Conservation (phyloP, 2,888 invertebrate species). For the Dione juno region DNA sequence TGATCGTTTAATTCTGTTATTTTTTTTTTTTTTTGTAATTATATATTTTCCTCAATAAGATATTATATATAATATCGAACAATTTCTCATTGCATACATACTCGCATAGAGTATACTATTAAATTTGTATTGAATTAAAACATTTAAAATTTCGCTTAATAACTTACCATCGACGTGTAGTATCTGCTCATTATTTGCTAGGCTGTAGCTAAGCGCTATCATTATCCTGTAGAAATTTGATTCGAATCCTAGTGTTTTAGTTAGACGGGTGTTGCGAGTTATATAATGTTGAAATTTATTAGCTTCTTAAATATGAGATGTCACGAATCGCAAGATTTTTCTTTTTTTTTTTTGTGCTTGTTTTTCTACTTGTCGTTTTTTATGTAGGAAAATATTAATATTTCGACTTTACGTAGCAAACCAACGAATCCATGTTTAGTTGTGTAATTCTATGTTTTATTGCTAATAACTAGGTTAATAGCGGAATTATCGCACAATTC, state of each 20-base stretch:
- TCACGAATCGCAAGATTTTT: neutral
- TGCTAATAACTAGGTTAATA: slow-evolving; percentile 11
- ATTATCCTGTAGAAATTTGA: slow-evolving; percentile 22
- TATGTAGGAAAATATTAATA: neutral
- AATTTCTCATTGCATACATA: too few relatives aligned
- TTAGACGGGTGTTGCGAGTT: neutral
- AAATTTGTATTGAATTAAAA: too few relatives aligned
- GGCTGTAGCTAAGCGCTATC: slow-evolving; percentile 16
- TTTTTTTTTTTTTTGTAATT: too few relatives aligned
- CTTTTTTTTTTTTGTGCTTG: slow-evolving; percentile 20
- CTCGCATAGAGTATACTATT: too few relatives aligned
- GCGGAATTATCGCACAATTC: slow-evolving; percentile 5
- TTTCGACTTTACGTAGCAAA: slow-evolving; percentile 6
- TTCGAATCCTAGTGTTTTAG: slow-evolving; percentile 12
- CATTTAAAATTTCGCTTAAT: too few relatives aligned
- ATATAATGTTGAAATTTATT: neutral
- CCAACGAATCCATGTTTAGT: slow-evolving; percentile 1
- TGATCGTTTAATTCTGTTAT: too few relatives aligned
- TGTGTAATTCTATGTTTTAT: slow-evolving; percentile 5
- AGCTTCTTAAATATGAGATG: slow-evolving; percentile 8
- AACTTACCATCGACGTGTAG: too few relatives aligned
- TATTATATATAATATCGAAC: too few relatives aligned
- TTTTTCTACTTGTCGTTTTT: neutral
- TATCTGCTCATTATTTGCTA: slow-evolving; percentile 36
- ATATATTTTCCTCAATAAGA: too few relatives aligned